Conservation (phyloP, 2,888 invertebrate genomes). For the Chaitophorus viminalis region DNA sequence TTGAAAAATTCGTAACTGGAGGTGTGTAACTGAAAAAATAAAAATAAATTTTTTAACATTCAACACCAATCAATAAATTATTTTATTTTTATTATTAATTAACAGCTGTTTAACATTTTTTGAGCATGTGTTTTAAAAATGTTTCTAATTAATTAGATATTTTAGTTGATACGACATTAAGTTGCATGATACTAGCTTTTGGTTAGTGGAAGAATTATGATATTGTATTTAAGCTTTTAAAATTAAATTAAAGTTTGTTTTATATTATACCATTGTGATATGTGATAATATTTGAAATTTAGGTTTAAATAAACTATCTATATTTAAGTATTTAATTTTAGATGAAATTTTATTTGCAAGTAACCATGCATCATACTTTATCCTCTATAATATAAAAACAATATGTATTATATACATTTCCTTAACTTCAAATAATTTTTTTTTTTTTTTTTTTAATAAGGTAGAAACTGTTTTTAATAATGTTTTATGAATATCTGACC, state of each 20-base stretch:
- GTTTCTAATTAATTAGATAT: conserved; percentile 28
- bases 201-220: conserved; percentile 26
- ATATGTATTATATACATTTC: not conserved
- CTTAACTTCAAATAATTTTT: not conserved
- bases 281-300: conserved; percentile 25
- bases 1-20: conserved; percentile 75
- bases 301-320: conserved; percentile 22
- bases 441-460: not conserved
- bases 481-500: not conserved
- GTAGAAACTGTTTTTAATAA: not conserved
- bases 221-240: conserved; percentile 28
- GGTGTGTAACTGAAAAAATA: conserved; percentile 70
- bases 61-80: not conserved
- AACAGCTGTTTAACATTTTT: conserved; percentile 23
- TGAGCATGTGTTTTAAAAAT: conserved; percentile 31
- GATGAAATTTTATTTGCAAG: conserved; percentile 37
- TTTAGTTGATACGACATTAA: conserved; percentile 12
- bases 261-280: conserved; percentile 16
- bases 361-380: not conserved
- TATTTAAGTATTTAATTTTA: not conserved
- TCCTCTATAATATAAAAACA: conserved; percentile 7
- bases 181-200: conserved; percentile 22
- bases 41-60: not conserved
- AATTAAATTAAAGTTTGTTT: conserved; percentile 41
- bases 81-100: conserved; percentile 48